Evolutionary conservation across 1,140 invertebrate genomes (phyloP).

Genomic region (Thrips palmi): DNA sequence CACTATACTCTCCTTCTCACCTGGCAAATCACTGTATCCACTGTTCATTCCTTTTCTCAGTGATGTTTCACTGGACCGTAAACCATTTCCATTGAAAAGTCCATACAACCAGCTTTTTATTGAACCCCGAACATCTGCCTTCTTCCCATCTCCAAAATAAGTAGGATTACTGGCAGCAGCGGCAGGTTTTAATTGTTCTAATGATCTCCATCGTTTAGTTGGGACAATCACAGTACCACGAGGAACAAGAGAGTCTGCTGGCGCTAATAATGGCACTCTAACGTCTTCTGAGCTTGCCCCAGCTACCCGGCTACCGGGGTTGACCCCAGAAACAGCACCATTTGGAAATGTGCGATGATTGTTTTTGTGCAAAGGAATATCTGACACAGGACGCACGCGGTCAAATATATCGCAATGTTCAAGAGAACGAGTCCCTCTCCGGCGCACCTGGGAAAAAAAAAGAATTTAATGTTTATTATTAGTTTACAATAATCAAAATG

Average conservation of each 20-base stretch:
- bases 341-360: constrained; percentile 23
- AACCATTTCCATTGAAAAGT: constrained; percentile 41
- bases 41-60: constrained; percentile 31
- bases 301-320: constrained; percentile 28
- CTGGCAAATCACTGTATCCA: constrained; percentile 26
- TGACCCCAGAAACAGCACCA: constrained; percentile 21
- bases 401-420: constrained; percentile 23
- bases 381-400: constrained; percentile 17
- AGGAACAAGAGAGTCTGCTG: constrained; percentile 44
- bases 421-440: constrained; percentile 12
- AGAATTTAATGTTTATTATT: neutral
- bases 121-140: no score
- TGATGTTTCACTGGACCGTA: constrained; percentile 40
- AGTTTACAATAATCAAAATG: neutral
- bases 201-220: constrained; percentile 24
- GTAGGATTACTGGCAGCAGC: constrained; percentile 28
- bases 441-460: constrained; percentile 10
- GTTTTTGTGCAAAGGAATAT: no score
- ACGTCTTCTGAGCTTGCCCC: constrained; percentile 24
- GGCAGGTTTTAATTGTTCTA: neutral
- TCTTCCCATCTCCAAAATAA: no score
- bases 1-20: constrained; percentile 30
- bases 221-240: constrained; percentile 23
- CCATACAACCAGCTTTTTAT: constrained; percentile 48
- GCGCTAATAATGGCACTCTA: constrained; percentile 37